Percentiles rank a stretch among this genome's conserved stretches.
These are phyloP conservation scores for Ectropis crepuscularia DNA, from an alignment of 2,888 invertebrate genomes.

Conservation along the genomic window DNA sequence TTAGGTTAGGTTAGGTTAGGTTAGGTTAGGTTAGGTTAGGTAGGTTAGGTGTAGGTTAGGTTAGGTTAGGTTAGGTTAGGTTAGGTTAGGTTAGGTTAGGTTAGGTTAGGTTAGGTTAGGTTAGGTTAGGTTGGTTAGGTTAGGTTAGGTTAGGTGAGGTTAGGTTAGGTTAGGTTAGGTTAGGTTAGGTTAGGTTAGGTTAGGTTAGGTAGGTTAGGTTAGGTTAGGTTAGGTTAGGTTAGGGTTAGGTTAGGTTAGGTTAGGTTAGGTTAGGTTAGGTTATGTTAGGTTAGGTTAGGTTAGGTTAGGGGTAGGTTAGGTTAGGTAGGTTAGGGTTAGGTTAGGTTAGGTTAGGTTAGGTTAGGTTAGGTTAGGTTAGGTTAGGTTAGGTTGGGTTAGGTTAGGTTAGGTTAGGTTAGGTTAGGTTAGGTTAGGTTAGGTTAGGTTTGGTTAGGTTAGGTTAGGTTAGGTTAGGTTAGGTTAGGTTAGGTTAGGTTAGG, in stretches of 20 bases:
- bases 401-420: too few species aligned
- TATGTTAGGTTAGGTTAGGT: slow-evolving; percentile 30
- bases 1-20: slow-evolving; percentile 36
- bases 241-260: too few species aligned
- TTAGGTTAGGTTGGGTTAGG: too few species aligned
- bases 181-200: slow-evolving; percentile 24
- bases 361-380: too few species aligned
- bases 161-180: slow-evolving; percentile 30
- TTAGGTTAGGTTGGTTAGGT: slow-evolving; percentile 36
- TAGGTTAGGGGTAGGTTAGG: slow-evolving; percentile 15
- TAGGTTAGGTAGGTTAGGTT: slow-evolving; percentile 29
- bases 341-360: too few species aligned
- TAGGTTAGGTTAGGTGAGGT: too few species aligned
- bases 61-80: slow-evolving; percentile 36
- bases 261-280: slow-evolving; percentile 35
- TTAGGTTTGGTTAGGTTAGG: too few species aligned
- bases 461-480: too few species aligned
- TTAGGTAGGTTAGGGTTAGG: too few species aligned
- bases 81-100: slow-evolving; percentile 35
- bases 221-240: slow-evolving; percentile 28
- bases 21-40: slow-evolving; percentile 38
- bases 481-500: too few species aligned
- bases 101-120: slow-evolving; percentile 35
- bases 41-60: slow-evolving; percentile 39
- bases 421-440: too few species aligned